phyloP scores from a whole-genome alignment of 1,140 invertebrate genomes.

The Drosophila ficusphila region DNA sequence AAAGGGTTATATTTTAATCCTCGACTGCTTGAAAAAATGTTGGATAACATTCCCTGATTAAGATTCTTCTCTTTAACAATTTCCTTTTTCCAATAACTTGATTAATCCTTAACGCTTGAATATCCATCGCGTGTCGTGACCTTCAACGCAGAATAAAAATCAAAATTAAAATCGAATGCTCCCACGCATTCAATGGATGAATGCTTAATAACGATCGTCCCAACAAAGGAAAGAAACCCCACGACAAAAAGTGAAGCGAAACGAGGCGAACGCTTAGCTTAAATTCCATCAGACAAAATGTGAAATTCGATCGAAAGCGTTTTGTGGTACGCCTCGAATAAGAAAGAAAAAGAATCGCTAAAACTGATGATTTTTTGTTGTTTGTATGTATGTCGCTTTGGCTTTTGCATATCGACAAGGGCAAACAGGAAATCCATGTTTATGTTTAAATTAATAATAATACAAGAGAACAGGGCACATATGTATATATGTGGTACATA shows the following conservation, averaged over 20 bases:
- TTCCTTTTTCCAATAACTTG: background rate
- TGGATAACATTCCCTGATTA: too few species aligned
- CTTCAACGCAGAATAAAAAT: conserved; percentile 65
- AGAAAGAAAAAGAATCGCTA: conserved; percentile 59
- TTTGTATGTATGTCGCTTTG: conserved; percentile 6
- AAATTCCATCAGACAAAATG: conserved; percentile 70
- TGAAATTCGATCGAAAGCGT: conserved; percentile 81
- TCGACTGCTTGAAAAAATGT: too few species aligned
- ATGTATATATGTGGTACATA: conserved; percentile 16
- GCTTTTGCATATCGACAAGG: conserved; percentile 74
- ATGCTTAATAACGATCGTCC: conserved; percentile 37
- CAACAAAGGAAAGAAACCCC: conserved; percentile 2
- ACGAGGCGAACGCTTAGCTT: conserved; percentile 71
- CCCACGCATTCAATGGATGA: conserved; percentile 66
- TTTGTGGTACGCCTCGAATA: conserved; percentile 52
- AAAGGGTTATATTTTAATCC: too few species aligned
- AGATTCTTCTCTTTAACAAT: too few species aligned
- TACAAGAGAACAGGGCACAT: conserved; percentile 26
- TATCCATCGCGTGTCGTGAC: conserved; percentile 10
- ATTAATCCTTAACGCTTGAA: conserved; percentile 4
- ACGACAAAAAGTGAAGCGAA: conserved; percentile 27
- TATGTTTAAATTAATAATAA: conserved; percentile 82
- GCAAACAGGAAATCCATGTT: conserved; percentile 82
- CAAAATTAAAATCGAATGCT: conserved; percentile 61
- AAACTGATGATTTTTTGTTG: conserved; percentile 1